Evolutionary conservation across 2,888 invertebrate species (phyloP).

Genomic region (Oscheius myriophilus): DNA sequence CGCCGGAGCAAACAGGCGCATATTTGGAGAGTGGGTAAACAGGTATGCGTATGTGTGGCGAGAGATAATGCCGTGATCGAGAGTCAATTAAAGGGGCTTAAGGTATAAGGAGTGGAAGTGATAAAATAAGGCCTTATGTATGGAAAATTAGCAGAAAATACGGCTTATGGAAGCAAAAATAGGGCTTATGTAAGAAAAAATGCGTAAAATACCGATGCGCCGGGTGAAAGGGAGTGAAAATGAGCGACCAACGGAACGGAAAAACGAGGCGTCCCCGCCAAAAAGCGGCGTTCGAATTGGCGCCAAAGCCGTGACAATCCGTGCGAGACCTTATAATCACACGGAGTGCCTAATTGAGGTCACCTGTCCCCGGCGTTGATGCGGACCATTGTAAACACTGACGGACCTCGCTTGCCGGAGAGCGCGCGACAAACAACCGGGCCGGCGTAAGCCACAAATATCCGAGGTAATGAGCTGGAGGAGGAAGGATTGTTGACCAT

Average conservation of each 20-base stretch:
- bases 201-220: background rate
- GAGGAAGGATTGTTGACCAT: background rate
- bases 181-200: background rate
- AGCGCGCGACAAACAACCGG: background rate
- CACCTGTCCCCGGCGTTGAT: background rate
- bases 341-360: conserved; percentile 2
- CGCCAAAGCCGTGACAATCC: conserved; percentile 5
- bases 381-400: background rate
- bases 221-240: background rate
- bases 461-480: background rate
- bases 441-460: background rate
- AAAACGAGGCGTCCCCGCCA: background rate
- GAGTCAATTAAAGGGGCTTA: too few relatives aligned
- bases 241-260: background rate
- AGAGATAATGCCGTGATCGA: too few relatives aligned
- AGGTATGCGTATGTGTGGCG: too few relatives aligned
- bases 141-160: too few relatives aligned
- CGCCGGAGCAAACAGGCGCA: background rate
- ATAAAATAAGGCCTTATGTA: too few relatives aligned
- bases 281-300: background rate
- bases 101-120: too few relatives aligned
- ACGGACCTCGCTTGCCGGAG: background rate
- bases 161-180: too few relatives aligned
- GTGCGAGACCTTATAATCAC: background rate
- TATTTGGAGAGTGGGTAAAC: too few relatives aligned